Conservation (phyloP, 2,888 invertebrate genomes). For the Maniola hyperantus region DNA sequence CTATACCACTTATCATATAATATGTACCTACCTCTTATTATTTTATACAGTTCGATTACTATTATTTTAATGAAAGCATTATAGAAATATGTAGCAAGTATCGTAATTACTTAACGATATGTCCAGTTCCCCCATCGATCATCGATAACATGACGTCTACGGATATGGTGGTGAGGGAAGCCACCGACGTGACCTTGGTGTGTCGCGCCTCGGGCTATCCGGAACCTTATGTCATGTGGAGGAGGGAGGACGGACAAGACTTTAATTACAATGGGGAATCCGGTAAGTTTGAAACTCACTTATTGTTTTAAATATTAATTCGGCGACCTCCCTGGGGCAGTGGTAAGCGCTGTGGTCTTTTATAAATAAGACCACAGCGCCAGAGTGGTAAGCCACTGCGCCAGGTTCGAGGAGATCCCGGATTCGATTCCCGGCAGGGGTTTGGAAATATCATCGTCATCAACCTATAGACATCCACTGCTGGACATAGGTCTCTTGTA, state of each 20-base stretch:
- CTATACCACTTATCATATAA: background rate
- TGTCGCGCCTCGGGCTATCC: slow-evolving; percentile 95
- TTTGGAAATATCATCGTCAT: too few relatives aligned
- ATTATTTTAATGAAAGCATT: slow-evolving; percentile 12
- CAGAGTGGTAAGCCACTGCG: too few relatives aligned
- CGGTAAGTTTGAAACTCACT: slow-evolving; percentile 75
- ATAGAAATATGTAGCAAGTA: slow-evolving; percentile 16
- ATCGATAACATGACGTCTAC: slow-evolving; percentile 94
- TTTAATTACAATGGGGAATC: slow-evolving; percentile 94
- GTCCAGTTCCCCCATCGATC: slow-evolving; percentile 94
- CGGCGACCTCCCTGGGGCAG: too few relatives aligned
- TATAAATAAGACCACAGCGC: too few relatives aligned
- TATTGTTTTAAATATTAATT: slow-evolving; percentile 12
- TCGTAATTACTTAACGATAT: slow-evolving; percentile 37
- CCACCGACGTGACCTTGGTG: slow-evolving; percentile 92
- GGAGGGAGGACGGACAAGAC: slow-evolving; percentile 93
- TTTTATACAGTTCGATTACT: background rate
- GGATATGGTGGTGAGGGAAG: slow-evolving; percentile 95
- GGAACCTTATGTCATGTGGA: slow-evolving; percentile 96
- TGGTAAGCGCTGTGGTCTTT: too few relatives aligned
- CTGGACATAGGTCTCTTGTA: too few relatives aligned
- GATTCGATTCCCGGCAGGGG: too few relatives aligned
- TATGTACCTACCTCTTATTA: too few relatives aligned
- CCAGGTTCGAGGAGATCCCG: too few relatives aligned
- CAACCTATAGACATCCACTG: too few relatives aligned